Evolutionary conservation across 1,140 invertebrate species (phyloP), one percentile per base, ranked within the genome.

Genomic region (Ceratina australensis): DNA sequence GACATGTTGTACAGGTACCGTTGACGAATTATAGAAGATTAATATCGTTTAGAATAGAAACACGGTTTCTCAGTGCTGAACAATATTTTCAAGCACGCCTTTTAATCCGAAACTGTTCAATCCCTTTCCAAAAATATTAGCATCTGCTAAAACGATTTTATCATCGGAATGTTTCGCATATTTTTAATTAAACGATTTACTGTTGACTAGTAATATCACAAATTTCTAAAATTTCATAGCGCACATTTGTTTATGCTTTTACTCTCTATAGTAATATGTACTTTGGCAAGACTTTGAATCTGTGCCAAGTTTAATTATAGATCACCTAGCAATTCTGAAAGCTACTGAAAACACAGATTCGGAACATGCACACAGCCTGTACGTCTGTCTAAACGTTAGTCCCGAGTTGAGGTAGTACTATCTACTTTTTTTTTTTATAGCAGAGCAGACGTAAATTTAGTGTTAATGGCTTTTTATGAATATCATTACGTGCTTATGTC

Each of bases 241-340:
- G 54, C 12, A 75, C 42, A 61, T 78, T 77, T 78, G 74, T 80
- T 80, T 77, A 60, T 42, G 52, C 24, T 26, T 72, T 66, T 73
- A 80, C 24, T 84, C 69, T 61, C 20, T 47, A 54, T 71, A 72
- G 75, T 78, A 65, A 83, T 86, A 78, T 54, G 61, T 28, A 79
- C 57, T 86, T 81, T 83, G 73, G 72, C 54, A 65, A 72, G 75
- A 60, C 42, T 81, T 83, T 86, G 84, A 86, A 64, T 61, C 54
- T 57, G 69, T 86, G 85, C 85, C 85, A 86, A 86, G 81, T 86
- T 86, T 86, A 86, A 86, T 85, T 78, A 85, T 86, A 86, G 85
- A 86, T 24, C 78, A 78, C 63, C 79, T 85, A 83, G 65, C 78
- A 66, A 76, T 83, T 79, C 78, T 85, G 52, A 86, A 78, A 81